A percentile compares a stretch with the other conserved stretches of the same genome.
Conservation (phyloP, 2,888 invertebrate genomes). For the Dexiosoma caninum region DNA sequence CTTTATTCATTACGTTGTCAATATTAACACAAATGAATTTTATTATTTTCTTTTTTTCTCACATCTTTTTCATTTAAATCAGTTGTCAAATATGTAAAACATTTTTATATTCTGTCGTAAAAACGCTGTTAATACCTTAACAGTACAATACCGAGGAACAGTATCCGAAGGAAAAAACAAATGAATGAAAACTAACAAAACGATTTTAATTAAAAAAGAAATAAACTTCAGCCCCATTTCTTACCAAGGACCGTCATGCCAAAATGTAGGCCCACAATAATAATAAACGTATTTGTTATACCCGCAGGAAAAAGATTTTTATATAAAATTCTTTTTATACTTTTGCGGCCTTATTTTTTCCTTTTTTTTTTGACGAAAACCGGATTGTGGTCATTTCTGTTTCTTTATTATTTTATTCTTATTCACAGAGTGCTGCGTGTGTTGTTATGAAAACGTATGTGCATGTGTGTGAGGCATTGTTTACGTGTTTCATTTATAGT, state of each 20-base stretch:
- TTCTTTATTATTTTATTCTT: constrained; percentile 10
- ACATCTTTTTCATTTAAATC: neutral
- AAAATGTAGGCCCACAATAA: constrained; percentile 58
- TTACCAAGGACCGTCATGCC: constrained; percentile 16
- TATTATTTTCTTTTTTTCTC: neutral
- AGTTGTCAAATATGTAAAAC: neutral
- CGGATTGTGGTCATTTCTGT: constrained; percentile 56
- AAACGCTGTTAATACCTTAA: neutral
- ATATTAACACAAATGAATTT: neutral
- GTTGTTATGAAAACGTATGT: neutral
- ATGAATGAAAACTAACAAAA: constrained; percentile 20
- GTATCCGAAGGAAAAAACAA: neutral
- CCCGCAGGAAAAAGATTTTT: constrained; percentile 49
- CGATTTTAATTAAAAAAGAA: constrained; percentile 2
- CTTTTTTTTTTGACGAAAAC: neutral
- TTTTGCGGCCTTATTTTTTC: no score
- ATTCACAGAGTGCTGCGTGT: neutral
- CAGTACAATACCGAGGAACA: neutral
- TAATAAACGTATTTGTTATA: constrained; percentile 56
- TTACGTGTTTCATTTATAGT: constrained; percentile 27
- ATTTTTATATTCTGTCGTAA: neutral
- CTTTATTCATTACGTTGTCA: no score
- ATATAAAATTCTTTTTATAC: constrained; percentile 39
- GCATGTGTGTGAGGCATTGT: neutral
- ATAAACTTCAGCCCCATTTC: neutral